Conservation (phyloP, 2,113 vertebrate species). For the Catharus minimus region DNA sequence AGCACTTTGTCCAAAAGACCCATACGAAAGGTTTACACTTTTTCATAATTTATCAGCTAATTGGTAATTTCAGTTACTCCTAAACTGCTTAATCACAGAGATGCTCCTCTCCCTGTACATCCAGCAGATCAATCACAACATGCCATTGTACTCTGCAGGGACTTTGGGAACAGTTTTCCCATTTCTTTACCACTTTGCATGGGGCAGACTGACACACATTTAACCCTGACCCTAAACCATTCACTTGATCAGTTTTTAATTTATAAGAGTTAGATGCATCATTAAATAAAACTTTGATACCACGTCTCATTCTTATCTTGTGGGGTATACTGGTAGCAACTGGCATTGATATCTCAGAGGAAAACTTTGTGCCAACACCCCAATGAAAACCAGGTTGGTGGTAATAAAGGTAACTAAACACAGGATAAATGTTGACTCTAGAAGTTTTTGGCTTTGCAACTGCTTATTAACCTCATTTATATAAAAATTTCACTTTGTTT, state of each 20-base stretch:
- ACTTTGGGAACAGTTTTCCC: neutral
- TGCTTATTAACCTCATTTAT: neutral
- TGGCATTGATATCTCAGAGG: neutral
- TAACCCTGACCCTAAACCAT: neutral
- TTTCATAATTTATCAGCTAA: neutral
- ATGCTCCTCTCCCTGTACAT: neutral
- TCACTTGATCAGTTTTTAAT: neutral
- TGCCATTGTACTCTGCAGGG: accelerated
- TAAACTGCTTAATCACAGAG: neutral
- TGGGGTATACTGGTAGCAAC: neutral
- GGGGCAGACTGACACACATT: neutral
- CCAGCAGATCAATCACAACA: neutral
- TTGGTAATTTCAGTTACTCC: neutral
- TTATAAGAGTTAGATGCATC: neutral
- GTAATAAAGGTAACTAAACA: neutral
- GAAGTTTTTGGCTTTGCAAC: neutral
- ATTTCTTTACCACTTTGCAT: neutral
- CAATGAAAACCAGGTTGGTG: neutral
- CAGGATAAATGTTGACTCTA: neutral
- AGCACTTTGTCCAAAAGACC: neutral
- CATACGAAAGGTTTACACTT: neutral
- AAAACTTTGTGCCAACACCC: accelerated
- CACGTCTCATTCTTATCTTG: neutral
- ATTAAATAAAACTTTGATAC: neutral
- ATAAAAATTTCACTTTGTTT: neutral